Base-by-base conservation (phyloP, 2,797 vertebrate species). In the Sebastes aleutianus region DNA sequence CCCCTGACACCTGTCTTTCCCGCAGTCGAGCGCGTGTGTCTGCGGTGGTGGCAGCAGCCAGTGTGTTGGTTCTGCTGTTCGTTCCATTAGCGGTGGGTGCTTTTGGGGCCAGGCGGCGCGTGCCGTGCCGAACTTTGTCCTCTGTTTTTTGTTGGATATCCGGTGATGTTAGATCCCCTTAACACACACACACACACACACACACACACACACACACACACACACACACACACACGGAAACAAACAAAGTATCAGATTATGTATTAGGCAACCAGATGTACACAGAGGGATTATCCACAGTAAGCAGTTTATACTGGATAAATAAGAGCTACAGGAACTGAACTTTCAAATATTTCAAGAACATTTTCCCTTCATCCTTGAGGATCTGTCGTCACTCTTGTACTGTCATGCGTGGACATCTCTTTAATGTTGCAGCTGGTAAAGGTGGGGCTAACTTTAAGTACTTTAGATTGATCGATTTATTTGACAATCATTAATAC, bases 81-180 rank as follows among this genome's bases (percentile, higher is more conserved):
- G 70, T 54, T 29, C 78, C 90, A 66, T 81, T 80, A 74, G 81
- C 26, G 4, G 64, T 94, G 13, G 92, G 85, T 0, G 93, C 91
- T 94, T 98, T 98, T 85, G 97, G 96, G 90, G 96, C 95, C 2
- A 92, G 92, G 27, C 96, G 96, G 83, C 96, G 96, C 84, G 96
- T 96, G 91, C 92, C 89, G 78, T 94, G 93, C 77, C 96, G 97
- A 85, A 96, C 96, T 87, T 97, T 98, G 94, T 96, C 96, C 95
- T 97, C 97, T 66, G 97, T 95, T 65, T 97, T 93, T 47, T 85
- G 77, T 85, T 97, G 94, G 87, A 95, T 91, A 0, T 95, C 96
- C n/a, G 96, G 89, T 53, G 97, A 94, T 2, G 95, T 96, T 90
- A 94, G 95, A 84, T 97, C 98, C 81, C 97, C 98, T 99, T 88